Conservation (phyloP, 2,113 vertebrate genomes). For the Oryzias curvinotus region DNA sequence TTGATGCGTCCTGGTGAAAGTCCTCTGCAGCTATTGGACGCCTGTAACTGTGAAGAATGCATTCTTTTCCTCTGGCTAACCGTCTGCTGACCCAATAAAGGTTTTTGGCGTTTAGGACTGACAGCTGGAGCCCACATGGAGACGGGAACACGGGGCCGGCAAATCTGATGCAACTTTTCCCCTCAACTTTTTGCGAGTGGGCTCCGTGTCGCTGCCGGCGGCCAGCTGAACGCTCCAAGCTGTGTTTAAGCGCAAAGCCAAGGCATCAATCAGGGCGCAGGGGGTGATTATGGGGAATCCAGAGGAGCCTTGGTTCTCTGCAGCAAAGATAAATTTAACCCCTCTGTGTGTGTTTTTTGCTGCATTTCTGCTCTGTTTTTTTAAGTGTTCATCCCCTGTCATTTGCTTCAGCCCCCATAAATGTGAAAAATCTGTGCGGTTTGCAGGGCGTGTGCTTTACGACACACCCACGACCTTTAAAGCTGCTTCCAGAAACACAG, state of each 20-base stretch:
- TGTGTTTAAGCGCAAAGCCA: conserved; percentile 24
- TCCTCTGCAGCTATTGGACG: too few species aligned
- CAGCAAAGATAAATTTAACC: conserved; percentile 57
- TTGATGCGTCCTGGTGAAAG: too few species aligned
- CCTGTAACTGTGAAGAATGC: too few species aligned
- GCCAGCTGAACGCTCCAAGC: background rate
- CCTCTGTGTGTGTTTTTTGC: conserved; percentile 20
- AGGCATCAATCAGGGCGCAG: conserved; percentile 67
- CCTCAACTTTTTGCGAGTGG: conserved; percentile 28
- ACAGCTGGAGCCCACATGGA: conserved; percentile 37
- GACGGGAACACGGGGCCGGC: background rate
- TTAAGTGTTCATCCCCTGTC: conserved; percentile 3
- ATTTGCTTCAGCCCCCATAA: conserved; percentile 22
- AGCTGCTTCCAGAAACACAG: conserved; percentile 12
- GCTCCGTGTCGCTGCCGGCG: conserved; percentile 8
- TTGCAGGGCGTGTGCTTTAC: conserved; percentile 44
- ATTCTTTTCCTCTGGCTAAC: too few species aligned
- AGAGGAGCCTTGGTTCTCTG: conserved; percentile 53
- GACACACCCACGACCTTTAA: conserved; percentile 23
- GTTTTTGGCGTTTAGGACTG: background rate
- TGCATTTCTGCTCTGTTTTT: conserved; percentile 1
- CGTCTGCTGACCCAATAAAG: background rate
- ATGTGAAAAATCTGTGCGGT: conserved; percentile 40
- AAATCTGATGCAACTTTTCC: conserved; percentile 63
- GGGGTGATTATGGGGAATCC: conserved; percentile 67